Evolutionary conservation across 1,140 invertebrate genomes (phyloP), one percentile per base, ranked within the genome.

Genomic region (Microplitis mediator): DNA sequence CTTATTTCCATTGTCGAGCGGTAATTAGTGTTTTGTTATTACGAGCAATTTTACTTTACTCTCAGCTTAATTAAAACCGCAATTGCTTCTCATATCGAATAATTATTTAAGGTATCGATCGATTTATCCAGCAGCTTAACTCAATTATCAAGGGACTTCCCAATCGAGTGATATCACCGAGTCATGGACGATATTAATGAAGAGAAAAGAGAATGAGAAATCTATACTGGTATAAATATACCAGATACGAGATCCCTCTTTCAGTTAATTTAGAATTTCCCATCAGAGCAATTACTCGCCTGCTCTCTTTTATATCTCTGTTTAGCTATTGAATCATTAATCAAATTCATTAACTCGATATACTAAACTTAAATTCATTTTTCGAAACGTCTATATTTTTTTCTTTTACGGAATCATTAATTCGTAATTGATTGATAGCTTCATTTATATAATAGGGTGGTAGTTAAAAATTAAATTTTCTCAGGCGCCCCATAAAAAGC

Each of bases 231-330:
- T 58, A 23, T 31, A 16, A 4, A 16, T 23, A 23, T 23, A 23
- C 2, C 3, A 13, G 36, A 68, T 6, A 23, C 16, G 2, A 54
- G 5, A 11, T 13, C 34, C 34, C 13, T 34, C 31, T 6, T 54
- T 68, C 31, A 58, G 14, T 58, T 31, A 34, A 58, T 68, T 68
- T 60, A 11, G 36, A 58, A 68, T 68, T 68, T 68, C 66, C 66
- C 66, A 68, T 14, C 13, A 68, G 66, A 39, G 32, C 52, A 68
- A 60, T 61, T 70, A 62, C 31, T 9, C 50, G n/a, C 34, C 32
- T 5, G 13, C 4, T 61, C 45, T 56, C 13, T 35, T 60, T n/a
- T 39, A 69, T 51, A 4, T 16, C 23, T 16, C 56, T 58, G 23
- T 58, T 58, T 58, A 23, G 16, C 9, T 6, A 31, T 31, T 58